Percentiles rank a stretch among this genome's conserved stretches.
These are phyloP conservation scores for Amphiura filiformis DNA, from an alignment of 35 echinoderm and acorn worm genomes.

Conservation along the genomic window DNA sequence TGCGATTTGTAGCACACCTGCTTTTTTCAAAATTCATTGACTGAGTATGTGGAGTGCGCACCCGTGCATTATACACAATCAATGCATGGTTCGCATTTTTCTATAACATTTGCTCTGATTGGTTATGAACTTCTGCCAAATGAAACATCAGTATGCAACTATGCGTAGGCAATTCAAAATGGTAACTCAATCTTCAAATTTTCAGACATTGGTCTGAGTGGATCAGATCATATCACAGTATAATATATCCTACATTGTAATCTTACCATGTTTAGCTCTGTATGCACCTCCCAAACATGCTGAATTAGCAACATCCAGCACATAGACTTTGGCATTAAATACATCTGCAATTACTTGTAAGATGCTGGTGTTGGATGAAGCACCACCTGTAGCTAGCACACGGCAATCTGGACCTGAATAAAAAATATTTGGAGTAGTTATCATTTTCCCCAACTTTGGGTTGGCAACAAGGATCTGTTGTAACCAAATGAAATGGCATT, in stretches of 20 bases:
- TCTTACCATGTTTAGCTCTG: conserved; percentile 91
- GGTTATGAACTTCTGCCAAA: too few relatives aligned
- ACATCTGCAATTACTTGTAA: conserved; percentile 92
- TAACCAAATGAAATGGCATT: too few relatives aligned
- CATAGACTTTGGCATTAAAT: conserved; percentile 85
- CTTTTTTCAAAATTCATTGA: too few relatives aligned
- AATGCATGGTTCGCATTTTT: too few relatives aligned
- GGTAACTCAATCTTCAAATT: neutral
- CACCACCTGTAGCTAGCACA: conserved; percentile 87
- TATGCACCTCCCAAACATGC: conserved; percentile 92
- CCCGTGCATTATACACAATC: too few relatives aligned
- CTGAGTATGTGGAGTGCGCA: too few relatives aligned
- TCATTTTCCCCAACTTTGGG: neutral
- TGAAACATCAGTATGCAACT: neutral
- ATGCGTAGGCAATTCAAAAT: neutral
- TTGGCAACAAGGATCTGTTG: too few relatives aligned
- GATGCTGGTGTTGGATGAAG: conserved; percentile 82
- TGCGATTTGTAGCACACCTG: too few relatives aligned
- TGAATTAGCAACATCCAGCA: conserved; percentile 78
- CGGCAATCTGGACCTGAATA: conserved; percentile 55
- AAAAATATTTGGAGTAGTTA: neutral
- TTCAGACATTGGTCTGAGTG: too few relatives aligned
- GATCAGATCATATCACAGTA: neutral
- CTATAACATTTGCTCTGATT: neutral
- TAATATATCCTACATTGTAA: too few relatives aligned